These are phyloP conservation scores for Chlorops oryzae DNA, from an alignment of 1,140 invertebrate genomes.

Conservation along the genomic window DNA sequence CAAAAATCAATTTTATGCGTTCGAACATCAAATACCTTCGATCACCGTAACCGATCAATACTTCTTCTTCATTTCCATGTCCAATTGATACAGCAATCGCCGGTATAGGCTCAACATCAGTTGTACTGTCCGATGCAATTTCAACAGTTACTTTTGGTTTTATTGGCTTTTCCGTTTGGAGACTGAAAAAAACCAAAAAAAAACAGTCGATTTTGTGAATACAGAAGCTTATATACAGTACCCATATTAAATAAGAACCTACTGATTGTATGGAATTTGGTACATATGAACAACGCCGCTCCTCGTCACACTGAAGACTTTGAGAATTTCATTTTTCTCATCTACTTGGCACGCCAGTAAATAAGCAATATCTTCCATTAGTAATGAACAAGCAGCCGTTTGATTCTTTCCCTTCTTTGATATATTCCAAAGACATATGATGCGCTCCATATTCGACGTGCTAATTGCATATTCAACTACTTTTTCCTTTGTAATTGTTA, in stretches of 20 bases:
- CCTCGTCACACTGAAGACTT: conserved; percentile 60
- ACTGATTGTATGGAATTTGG: conserved; percentile 32
- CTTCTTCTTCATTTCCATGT: conserved; percentile 45
- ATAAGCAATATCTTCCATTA: conserved; percentile 61
- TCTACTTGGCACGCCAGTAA: conserved; percentile 49
- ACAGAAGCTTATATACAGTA: neutral
- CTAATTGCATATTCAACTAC: conserved; percentile 58
- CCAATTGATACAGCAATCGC: conserved; percentile 49
- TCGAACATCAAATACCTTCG: conserved; percentile 57
- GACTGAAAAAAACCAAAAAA: conserved; percentile 23
- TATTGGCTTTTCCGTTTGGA: conserved; percentile 60
- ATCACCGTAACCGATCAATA: conserved; percentile 57
- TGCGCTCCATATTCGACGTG: conserved; percentile 48
- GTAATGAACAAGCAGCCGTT: conserved; percentile 53
- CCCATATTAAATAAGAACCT: neutral
- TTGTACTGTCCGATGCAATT: conserved; percentile 57
- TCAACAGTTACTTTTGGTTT: conserved; percentile 67
- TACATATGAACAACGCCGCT: conserved; percentile 73
- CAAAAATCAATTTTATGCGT: conserved; percentile 55
- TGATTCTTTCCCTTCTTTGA: conserved; percentile 32
- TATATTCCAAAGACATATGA: conserved; percentile 43
- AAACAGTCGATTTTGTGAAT: neutral
- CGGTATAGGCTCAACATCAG: conserved; percentile 52
- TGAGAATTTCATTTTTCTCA: conserved; percentile 50
- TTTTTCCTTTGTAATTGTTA: no score